Evolutionary conservation across 2,888 invertebrate genomes (phyloP).

Genomic region (Volucella inflata): DNA sequence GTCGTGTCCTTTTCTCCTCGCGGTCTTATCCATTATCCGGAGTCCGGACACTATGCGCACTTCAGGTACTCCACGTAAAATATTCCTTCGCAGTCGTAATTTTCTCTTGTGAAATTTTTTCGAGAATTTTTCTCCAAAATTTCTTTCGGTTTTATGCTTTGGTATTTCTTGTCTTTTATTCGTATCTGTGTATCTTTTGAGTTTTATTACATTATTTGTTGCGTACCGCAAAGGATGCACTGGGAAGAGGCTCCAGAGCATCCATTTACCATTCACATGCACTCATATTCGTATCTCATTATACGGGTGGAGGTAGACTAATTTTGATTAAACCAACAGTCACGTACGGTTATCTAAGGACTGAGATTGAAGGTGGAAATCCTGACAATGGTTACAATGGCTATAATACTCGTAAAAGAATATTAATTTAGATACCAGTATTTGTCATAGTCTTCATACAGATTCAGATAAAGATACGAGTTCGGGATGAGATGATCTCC

Average conservation of each 20-base stretch:
- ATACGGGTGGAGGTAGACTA: constrained; percentile 64
- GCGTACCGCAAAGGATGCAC: constrained; percentile 62
- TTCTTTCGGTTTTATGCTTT: constrained; percentile 49
- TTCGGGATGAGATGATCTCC: constrained; percentile 59
- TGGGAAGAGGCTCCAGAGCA: constrained; percentile 28
- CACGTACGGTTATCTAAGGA: constrained; percentile 63
- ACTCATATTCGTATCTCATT: constrained; percentile 63
- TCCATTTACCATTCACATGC: constrained; percentile 21
- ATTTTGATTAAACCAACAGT: constrained; percentile 68
- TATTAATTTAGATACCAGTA: constrained; percentile 55
- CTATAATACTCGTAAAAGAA: constrained; percentile 37
- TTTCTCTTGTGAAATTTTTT: constrained; percentile 66
- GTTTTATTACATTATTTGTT: constrained; percentile 71
- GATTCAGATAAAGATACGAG: constrained; percentile 26
- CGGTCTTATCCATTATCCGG: constrained; percentile 3
- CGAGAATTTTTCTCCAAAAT: constrained; percentile 31
- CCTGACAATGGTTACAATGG: constrained; percentile 23
- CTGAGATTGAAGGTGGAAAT: constrained; percentile 48
- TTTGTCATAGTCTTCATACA: constrained; percentile 35
- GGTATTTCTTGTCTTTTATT: constrained; percentile 34
- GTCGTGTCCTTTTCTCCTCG: constrained; percentile 59
- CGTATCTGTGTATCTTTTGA: constrained; percentile 28
- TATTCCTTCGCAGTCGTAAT: constrained; percentile 51
- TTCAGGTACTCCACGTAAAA: constrained; percentile 31
- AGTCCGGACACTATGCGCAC: no score